phyloP scores from a whole-genome alignment of 2,888 invertebrate species.

The Colostygia pectinataria region DNA sequence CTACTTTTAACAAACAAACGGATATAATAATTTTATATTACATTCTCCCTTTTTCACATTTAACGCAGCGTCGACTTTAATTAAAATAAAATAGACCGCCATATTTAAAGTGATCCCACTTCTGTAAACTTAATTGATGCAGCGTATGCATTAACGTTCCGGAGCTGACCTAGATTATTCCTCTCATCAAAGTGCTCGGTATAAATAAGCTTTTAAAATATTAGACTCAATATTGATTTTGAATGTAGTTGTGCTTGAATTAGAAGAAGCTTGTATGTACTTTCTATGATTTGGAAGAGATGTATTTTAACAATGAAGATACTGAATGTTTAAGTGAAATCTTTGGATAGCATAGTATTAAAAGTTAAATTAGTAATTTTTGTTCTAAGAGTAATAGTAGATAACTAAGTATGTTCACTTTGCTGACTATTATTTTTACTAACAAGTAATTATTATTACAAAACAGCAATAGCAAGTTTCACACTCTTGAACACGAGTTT shows the following conservation, averaged over 20 bases:
- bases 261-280: neutral
- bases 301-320: neutral
- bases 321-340: no score
- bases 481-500: constrained; percentile 1
- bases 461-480: no score
- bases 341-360: neutral
- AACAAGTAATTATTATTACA: no score
- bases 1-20: no score
- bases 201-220: constrained; percentile 48
- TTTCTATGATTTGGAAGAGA: neutral
- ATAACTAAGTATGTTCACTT: no score
- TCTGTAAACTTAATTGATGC: constrained; percentile 33
- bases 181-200: constrained; percentile 23
- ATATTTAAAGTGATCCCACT: constrained; percentile 30
- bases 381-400: no score
- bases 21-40: no score
- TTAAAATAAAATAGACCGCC: constrained; percentile 38
- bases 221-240: constrained; percentile 15
- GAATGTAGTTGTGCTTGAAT: constrained; percentile 2
- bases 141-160: constrained; percentile 38
- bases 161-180: constrained; percentile 50
- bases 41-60: constrained; percentile 1
- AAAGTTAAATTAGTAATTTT: no score
- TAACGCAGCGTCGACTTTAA: constrained; percentile 18
- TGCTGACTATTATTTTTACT: no score